Evolutionary conservation across 2,113 vertebrate genomes (phyloP).

Genomic region (Ctenodactylus gundi): DNA sequence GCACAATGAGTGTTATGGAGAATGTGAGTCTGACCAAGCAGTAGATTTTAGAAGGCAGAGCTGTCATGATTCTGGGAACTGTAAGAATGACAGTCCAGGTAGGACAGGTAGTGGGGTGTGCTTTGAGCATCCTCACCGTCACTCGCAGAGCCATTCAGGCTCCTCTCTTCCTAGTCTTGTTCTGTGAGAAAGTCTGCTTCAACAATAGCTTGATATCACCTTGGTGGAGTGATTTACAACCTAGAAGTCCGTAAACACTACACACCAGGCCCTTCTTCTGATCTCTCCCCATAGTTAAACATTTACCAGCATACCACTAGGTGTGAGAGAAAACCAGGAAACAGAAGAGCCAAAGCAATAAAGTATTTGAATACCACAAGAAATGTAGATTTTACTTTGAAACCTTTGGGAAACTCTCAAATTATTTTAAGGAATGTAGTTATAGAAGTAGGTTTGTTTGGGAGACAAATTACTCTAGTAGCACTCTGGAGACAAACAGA

Average conservation of each 20-base stretch:
- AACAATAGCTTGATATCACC: background rate
- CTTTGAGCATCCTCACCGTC: background rate
- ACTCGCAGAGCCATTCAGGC: background rate
- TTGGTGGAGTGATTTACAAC: background rate
- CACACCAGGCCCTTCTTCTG: background rate
- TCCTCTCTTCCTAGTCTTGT: background rate
- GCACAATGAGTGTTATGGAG: background rate
- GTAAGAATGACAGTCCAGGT: background rate
- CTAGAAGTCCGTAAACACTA: background rate
- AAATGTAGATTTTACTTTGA: slow-evolving; percentile 2
- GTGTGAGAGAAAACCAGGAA: background rate
- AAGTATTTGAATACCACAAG: background rate
- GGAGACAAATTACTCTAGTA: background rate
- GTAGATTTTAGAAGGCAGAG: background rate
- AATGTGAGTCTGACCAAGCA: background rate
- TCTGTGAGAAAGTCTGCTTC: background rate
- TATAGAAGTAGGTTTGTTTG: background rate
- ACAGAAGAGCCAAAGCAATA: background rate
- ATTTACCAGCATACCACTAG: background rate
- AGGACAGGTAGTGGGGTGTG: background rate
- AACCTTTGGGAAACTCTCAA: background rate
- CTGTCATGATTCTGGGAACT: background rate
- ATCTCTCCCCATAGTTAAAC: background rate
- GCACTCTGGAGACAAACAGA: background rate
- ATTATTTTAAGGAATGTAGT: background rate